Conservation (phyloP, 2,888 invertebrate species). For the Galerucella pusilla region DNA sequence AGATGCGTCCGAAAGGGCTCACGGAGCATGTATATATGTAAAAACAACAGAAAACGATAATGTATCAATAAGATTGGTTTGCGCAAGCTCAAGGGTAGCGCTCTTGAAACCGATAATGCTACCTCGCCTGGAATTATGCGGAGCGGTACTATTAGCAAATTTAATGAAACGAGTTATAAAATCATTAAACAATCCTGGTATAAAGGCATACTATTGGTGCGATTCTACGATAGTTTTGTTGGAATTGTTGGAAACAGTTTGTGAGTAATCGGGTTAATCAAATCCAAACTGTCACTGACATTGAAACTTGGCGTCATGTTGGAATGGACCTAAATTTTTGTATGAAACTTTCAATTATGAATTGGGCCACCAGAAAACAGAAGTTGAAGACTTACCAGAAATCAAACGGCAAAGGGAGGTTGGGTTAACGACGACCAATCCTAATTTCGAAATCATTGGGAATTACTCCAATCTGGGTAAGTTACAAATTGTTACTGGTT, state of each 20-base stretch:
- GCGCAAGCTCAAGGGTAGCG: slow-evolving; percentile 33
- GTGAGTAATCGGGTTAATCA: slow-evolving; percentile 42
- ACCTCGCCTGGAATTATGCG: slow-evolving; percentile 8
- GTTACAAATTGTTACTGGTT: neutral
- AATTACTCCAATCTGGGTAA: neutral
- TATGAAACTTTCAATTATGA: neutral
- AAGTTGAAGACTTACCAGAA: slow-evolving; percentile 5
- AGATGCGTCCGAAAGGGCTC: slow-evolving; percentile 39
- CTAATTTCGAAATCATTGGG: neutral
- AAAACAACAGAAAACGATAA: neutral
- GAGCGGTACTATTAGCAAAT: slow-evolving; percentile 15
- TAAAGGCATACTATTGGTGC: slow-evolving; percentile 38
- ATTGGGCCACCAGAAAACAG: neutral
- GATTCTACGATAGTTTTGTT: slow-evolving; percentile 43
- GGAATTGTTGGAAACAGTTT: slow-evolving; percentile 36
- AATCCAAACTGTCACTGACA: slow-evolving; percentile 38
- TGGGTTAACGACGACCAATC: neutral
- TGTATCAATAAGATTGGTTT: slow-evolving; percentile 21
- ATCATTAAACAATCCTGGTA: slow-evolving; percentile 6
- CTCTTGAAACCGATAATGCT: slow-evolving; percentile 33
- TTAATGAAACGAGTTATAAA: neutral
- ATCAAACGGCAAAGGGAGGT: neutral
- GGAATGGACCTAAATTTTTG: slow-evolving; percentile 2
- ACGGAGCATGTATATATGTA: slow-evolving; percentile 23
- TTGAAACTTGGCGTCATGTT: slow-evolving; percentile 35